Evolutionary conservation across 2,797 vertebrate species (phyloP), one percentile per base, ranked within the genome.

Genomic region (Gymnoscopelus microlampas): DNA sequence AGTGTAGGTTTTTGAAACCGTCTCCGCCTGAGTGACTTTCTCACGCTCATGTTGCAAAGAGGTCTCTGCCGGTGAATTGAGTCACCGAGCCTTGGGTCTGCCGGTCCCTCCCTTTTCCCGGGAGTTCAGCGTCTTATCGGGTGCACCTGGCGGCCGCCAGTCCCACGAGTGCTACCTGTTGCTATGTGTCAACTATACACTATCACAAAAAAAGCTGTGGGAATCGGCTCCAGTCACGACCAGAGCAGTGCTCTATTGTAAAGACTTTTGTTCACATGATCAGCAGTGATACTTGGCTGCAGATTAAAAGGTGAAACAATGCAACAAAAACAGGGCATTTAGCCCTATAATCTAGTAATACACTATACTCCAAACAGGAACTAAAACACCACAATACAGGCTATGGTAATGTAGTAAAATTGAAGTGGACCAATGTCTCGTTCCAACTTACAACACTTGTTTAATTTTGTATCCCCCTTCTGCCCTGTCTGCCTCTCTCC

Each of bases 1-100:
- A 81, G 78, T 59, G 77, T 59, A 71, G 86, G 81, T 91, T 88
- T 87, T 80, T 14, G 86, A 90, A 88, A 87, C 77, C 59, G 69
- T 89, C 90, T 91, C 79, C 80, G 93, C 94, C 91, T 94, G 89
- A 95, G 84, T 91, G 92, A 95, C 93, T 97, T 96, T 97, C 96
- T 96, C 96, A 97, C 96, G 95, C 94, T 97, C 94, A 74, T 90
- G 87, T 95, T 96, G 95, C 94, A 94, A 35, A 79, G 74, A 93
- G 81, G 87, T 94, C 94, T 91, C 71, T 83, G 66, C 79, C 84
- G 87, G 88, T 91, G 93, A 82, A 81, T 87, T 92, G 88, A 89
- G 90, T 91, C 92, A 91, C 88, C 68, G 89, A 91, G 93, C 92
- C 87, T 39, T 68, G 80, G 78, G 14, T 84, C 65, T 60, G 26